A percentile compares a stretch with the other conserved stretches of the same genome.
Evolutionary conservation across 2,797 vertebrate genomes (phyloP).

Genomic region (Coracias cyanogaster): DNA sequence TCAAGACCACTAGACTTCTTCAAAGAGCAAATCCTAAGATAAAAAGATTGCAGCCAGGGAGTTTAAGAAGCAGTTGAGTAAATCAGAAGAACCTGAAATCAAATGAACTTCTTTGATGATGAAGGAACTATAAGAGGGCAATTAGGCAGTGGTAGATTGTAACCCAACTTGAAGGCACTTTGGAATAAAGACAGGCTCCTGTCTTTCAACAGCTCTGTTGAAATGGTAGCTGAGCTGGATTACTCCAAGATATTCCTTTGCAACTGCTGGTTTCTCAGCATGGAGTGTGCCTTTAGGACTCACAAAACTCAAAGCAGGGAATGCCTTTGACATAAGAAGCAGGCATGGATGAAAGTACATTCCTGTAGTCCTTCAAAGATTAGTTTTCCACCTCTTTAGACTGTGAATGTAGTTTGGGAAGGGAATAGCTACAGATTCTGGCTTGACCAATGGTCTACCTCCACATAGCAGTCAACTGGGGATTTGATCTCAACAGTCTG

Average conservation of each 20-base stretch:
- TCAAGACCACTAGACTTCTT: slow-evolving; percentile 48
- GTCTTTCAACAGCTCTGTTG: neutral
- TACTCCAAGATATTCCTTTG: neutral
- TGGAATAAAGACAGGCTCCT: neutral
- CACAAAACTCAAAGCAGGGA: neutral
- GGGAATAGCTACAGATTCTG: neutral
- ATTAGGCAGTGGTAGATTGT: slow-evolving; percentile 2
- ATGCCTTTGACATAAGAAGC: neutral
- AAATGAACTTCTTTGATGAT: neutral
- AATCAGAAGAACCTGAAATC: slow-evolving; percentile 34
- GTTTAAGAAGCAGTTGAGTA: slow-evolving; percentile 12
- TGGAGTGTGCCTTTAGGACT: neutral
- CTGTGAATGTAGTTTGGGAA: neutral
- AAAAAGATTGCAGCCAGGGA: neutral
- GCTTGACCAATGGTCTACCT: neutral
- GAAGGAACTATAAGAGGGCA: neutral
- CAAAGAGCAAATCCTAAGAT: slow-evolving; percentile 18
- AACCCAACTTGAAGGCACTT: neutral
- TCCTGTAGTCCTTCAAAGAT: neutral
- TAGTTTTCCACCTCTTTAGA: neutral
- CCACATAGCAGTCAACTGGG: neutral
- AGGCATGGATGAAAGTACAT: neutral
- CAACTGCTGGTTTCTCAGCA: neutral
- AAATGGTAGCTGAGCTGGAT: neutral
- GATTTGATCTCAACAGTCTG: neutral